A percentile compares a stretch with the other conserved stretches of the same genome.
phyloP scores from a whole-genome alignment of 2,797 vertebrate species.

The Dipus sagitta region DNA sequence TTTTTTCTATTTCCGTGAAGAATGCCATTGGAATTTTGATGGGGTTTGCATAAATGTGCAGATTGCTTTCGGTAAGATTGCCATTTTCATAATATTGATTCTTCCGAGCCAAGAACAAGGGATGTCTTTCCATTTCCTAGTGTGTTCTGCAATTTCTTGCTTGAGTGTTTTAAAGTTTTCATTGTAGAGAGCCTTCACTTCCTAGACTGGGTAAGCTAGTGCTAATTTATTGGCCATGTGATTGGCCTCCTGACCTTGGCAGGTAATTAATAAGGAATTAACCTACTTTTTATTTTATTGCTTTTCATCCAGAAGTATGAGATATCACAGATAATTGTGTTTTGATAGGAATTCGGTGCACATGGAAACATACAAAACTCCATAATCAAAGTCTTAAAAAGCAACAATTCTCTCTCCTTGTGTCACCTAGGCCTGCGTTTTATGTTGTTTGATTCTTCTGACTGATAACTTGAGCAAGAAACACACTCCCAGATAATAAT shows the following conservation, averaged over 20 bases:
- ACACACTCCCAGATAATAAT: background rate
- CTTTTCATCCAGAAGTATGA: constrained; percentile 71
- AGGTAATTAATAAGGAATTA: constrained; percentile 81
- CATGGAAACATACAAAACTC: constrained; percentile 62
- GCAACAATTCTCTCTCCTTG: constrained; percentile 61
- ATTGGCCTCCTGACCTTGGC: constrained; percentile 80
- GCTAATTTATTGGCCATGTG: constrained; percentile 82
- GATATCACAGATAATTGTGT: constrained; percentile 78
- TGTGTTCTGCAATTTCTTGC: too few relatives aligned
- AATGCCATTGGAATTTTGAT: too few relatives aligned
- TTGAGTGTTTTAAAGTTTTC: too few relatives aligned
- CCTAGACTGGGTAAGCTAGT: constrained; percentile 8
- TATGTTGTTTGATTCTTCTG: constrained; percentile 29
- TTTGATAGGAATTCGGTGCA: constrained; percentile 75
- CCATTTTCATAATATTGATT: too few relatives aligned
- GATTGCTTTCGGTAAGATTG: too few relatives aligned
- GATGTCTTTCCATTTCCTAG: too few relatives aligned
- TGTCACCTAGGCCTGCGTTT: constrained; percentile 54
- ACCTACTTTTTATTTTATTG: constrained; percentile 82
- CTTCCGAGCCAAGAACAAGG: too few relatives aligned
- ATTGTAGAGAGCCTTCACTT: too few relatives aligned
- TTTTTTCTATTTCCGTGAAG: too few relatives aligned
- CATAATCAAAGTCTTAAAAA: constrained; percentile 59
- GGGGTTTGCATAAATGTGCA: too few relatives aligned
- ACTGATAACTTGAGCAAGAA: constrained; percentile 3